phyloP scores from a whole-genome alignment of 2,888 invertebrate genomes.

The Sceliomorpha sp. region DNA sequence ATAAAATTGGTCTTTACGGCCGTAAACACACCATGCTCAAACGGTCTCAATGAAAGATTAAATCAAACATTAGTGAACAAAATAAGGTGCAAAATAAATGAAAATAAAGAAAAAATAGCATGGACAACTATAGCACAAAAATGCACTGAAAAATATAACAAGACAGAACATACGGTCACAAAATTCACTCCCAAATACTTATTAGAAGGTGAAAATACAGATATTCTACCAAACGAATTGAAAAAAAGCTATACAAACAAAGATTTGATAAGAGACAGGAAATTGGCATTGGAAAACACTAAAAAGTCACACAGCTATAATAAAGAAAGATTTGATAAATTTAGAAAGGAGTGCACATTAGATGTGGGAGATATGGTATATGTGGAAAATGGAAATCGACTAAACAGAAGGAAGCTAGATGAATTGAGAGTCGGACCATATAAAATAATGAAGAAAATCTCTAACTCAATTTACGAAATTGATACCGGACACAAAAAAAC shows the following conservation, averaged over 20 bases:
- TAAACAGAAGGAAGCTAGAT: conserved; percentile 67
- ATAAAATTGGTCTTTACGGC: too few species aligned
- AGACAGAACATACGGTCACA: conserved; percentile 63
- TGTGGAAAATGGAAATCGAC: conserved; percentile 64
- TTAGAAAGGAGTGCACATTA: conserved; percentile 60
- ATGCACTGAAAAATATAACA: conserved; percentile 62
- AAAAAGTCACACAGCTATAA: conserved; percentile 62
- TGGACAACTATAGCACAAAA: conserved; percentile 43
- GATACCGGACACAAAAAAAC: conserved; percentile 43
- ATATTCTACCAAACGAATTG: conserved; percentile 47
- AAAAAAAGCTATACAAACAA: conserved; percentile 39
- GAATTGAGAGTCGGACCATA: conserved; percentile 62
- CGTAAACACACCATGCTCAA: too few species aligned
- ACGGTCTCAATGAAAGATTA: too few species aligned
- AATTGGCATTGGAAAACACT: conserved; percentile 58
- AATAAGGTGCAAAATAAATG: too few species aligned
- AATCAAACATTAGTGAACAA: conserved; percentile 48
- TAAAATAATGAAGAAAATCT: conserved; percentile 58
- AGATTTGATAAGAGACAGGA: conserved; percentile 50
- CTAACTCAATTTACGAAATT: conserved; percentile 58
- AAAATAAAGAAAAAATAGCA: conserved; percentile 25
- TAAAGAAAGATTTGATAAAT: conserved; percentile 61
- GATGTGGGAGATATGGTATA: conserved; percentile 66
- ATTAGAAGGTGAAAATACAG: conserved; percentile 57
- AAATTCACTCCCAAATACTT: conserved; percentile 62